Evolutionary conservation across 2,888 invertebrate species (phyloP), one percentile per base, ranked within the genome.

Genomic region (Cephalotes varians): DNA sequence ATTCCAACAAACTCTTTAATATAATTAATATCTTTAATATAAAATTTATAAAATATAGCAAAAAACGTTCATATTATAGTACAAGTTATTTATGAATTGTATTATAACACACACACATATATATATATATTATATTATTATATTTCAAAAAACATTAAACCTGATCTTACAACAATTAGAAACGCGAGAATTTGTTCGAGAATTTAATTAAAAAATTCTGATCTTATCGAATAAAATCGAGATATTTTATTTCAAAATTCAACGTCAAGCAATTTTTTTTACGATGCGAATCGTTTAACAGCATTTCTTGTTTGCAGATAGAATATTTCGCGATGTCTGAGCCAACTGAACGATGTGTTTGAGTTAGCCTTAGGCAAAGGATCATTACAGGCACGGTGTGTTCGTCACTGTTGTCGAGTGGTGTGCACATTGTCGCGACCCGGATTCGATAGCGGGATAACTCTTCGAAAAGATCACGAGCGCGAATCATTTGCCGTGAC

Each of bases 391-490:
- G 86, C 86, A 77, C 83, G 84, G 74, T 51, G 82, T 86, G 62
- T 49, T 86, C 83, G 82, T 86, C 87, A 47, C 49, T n/a, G 69
- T 82, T 82, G 80, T 54, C 56, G 82, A 74, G 58, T 62, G 76
- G 72, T 69, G 76, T 71, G 79, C 87, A 73, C 85, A 85, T 84
- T 87, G 87, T 79, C 86, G 88, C 91, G 92, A 93, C 92, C 92
- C 92, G 93, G 93, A 92, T 93, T 91, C 90, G 84, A 91, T 44
- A 28, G 44, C 25, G 37, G 64, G 18, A 64, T 91, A 87, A 90
- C 86, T 90, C 88, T 81, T 90, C 77, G 85, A 83, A 88, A 88
- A 65, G 83, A 90, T 91, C 91, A 91, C 90, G 91, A 91, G 84
- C 90, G 81, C 76, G 88, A 7, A 85, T 88, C 84, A 85, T 83